phyloP scores from a whole-genome alignment of 2,113 vertebrate species.

The Perca flavescens region DNA sequence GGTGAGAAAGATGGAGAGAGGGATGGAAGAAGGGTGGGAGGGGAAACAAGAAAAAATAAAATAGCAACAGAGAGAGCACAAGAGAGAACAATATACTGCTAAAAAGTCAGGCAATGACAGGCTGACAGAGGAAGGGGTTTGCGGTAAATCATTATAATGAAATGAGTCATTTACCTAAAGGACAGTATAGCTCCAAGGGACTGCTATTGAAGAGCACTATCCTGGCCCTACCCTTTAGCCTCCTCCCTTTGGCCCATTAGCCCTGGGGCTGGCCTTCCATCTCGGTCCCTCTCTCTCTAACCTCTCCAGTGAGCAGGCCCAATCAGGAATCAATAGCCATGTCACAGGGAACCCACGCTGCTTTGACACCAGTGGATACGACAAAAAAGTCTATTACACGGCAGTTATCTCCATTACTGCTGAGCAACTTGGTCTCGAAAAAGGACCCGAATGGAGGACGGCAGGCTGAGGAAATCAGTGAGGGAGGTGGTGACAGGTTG shows the following conservation, averaged over 20 bases:
- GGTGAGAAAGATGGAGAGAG: conserved; percentile 37
- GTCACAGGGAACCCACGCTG: conserved; percentile 63
- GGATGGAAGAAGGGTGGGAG: conserved; percentile 3
- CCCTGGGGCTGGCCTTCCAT: conserved; percentile 42
- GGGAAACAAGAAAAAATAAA: conserved; percentile 37
- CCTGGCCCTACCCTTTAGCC: conserved; percentile 45
- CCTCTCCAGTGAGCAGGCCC: conserved; percentile 56
- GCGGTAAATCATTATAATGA: conserved; percentile 79
- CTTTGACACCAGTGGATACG: conserved; percentile 70
- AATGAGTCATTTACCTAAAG: conserved; percentile 72
- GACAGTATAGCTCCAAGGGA: conserved; percentile 43
- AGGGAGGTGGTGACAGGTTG: conserved; percentile 59
- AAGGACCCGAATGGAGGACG: conserved; percentile 48
- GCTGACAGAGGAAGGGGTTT: conserved; percentile 32
- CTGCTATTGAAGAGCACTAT: conserved; percentile 32
- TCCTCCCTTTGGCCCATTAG: conserved; percentile 55
- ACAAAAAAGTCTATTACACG: conserved; percentile 79
- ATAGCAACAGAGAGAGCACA: conserved; percentile 15
- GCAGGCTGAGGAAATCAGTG: conserved; percentile 54
- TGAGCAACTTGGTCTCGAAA: conserved; percentile 54
- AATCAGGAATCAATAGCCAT: conserved; percentile 79
- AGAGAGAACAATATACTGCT: conserved; percentile 39
- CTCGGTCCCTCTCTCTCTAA: conserved; percentile 35
- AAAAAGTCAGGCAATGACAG: conserved; percentile 58
- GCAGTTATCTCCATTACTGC: conserved; percentile 74